phyloP scores from a whole-genome alignment of 2,797 vertebrate species.

The Pseudochromis fuscus region DNA sequence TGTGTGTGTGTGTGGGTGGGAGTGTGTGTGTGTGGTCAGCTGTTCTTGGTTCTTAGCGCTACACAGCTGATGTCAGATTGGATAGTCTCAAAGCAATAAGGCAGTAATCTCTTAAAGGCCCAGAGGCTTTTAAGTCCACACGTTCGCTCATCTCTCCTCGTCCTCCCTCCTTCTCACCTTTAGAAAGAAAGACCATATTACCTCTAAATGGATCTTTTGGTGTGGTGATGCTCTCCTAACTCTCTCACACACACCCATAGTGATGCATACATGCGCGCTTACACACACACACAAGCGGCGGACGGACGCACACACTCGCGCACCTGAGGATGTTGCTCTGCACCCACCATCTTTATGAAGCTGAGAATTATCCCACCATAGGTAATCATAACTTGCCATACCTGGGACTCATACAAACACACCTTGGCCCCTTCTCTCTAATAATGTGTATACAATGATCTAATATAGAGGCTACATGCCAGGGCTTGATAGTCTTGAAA shows the following conservation, averaged over 20 bases:
- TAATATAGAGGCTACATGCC: conserved; percentile 68
- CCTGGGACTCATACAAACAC: conserved; percentile 81
- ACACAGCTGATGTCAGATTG: conserved; percentile 80
- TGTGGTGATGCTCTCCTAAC: conserved; percentile 58
- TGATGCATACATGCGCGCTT: conserved; percentile 59
- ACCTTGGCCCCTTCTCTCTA: conserved; percentile 74
- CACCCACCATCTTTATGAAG: conserved; percentile 81
- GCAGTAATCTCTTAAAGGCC: conserved; percentile 83
- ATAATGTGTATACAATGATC: conserved; percentile 81
- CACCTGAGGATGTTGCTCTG: conserved; percentile 64
- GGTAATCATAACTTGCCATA: conserved; percentile 81
- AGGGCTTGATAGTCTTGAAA: conserved; percentile 61
- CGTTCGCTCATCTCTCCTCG: conserved; percentile 61
- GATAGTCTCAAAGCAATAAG: conserved; percentile 85
- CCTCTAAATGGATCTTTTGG: conserved; percentile 81
- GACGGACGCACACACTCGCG: conserved; percentile 46
- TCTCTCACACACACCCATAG: conserved; percentile 44
- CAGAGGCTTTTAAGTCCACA: conserved; percentile 78
- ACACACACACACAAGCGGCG: conserved; percentile 9
- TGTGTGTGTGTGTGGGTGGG: conserved; percentile 39
- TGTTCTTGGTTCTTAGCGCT: conserved; percentile 74
- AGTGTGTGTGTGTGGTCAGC: conserved; percentile 75
- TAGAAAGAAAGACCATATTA: conserved; percentile 79
- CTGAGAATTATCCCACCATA: conserved; percentile 84
- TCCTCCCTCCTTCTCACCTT: conserved; percentile 62